Evolutionary conservation across 2,888 invertebrate species (phyloP).

Genomic region (Zhuqinia jingwanae): DNA sequence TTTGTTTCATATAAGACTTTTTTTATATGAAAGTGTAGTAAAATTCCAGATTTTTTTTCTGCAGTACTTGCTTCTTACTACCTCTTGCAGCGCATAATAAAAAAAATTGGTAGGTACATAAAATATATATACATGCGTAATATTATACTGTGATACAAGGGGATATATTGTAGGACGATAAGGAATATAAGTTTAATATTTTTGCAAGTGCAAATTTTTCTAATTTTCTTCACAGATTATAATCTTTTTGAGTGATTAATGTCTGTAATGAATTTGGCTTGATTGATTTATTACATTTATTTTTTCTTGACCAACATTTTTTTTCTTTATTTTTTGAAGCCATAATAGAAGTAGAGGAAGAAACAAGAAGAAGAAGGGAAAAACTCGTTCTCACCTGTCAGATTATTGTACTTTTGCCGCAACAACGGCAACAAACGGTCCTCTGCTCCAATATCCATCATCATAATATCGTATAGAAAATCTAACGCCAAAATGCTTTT

Average conservation of each 20-base stretch:
- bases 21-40: conserved; percentile 48
- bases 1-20: no score
- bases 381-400: conserved; percentile 70
- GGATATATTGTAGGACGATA: no score
- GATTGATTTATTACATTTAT: conserved; percentile 69
- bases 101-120: no score
- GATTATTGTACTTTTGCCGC: conserved; percentile 25
- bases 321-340: conserved; percentile 43
- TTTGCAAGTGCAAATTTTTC: conserved; percentile 70
- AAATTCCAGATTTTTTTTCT: conserved; percentile 56
- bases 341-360: no score
- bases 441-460: conserved; percentile 8
- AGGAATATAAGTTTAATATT: no score
- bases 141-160: neutral
- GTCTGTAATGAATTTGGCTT: conserved; percentile 67
- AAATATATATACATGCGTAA: neutral
- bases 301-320: conserved; percentile 65
- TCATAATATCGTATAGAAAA: neutral
- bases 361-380: no score
- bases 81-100: no score
- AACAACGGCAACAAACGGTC: neutral
- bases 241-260: conserved; percentile 71
- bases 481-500: no score
- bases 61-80: no score
- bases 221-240: conserved; percentile 69